A percentile compares a stretch with the other conserved stretches of the same genome.
phyloP scores from a whole-genome alignment of 2,888 invertebrate genomes.

The Pyralis farinalis region DNA sequence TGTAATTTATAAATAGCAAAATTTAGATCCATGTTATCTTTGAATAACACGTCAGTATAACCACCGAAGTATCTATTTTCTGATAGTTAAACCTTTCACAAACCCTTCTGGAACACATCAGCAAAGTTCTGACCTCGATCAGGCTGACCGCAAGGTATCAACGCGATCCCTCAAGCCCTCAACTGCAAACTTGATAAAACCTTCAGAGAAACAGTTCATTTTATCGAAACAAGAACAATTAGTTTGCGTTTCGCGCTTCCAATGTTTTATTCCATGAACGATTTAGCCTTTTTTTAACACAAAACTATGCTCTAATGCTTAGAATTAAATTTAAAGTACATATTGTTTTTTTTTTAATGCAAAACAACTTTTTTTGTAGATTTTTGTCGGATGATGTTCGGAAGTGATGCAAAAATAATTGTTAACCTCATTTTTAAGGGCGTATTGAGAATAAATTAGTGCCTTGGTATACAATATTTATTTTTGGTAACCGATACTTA shows the following conservation, averaged over 20 bases:
- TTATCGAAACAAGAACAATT: slow-evolving; percentile 59
- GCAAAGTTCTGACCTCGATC: slow-evolving; percentile 12
- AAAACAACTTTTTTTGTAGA: slow-evolving; percentile 52
- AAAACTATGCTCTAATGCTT: too few species aligned
- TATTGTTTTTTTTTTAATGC: too few species aligned
- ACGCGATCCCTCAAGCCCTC: slow-evolving; percentile 11
- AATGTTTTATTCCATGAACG: slow-evolving; percentile 48
- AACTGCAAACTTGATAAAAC: slow-evolving; percentile 17
- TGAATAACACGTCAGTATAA: slow-evolving; percentile 2
- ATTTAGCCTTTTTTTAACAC: too few species aligned
- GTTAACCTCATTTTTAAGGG: slow-evolving; percentile 43
- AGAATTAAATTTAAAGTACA: too few species aligned
- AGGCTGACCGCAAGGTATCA: slow-evolving; percentile 19
- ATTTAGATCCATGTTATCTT: too few species aligned
- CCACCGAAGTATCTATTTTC: slow-evolving; percentile 15
- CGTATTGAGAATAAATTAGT: too few species aligned
- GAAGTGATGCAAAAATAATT: slow-evolving; percentile 62
- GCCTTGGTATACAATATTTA: slow-evolving; percentile 13
- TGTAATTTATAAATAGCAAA: too few species aligned
- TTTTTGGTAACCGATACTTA: neutral
- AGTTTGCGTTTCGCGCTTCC: slow-evolving; percentile 56
- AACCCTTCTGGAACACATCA: slow-evolving; percentile 7
- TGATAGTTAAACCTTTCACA: slow-evolving; percentile 17
- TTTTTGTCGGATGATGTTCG: slow-evolving; percentile 55
- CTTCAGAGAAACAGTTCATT: slow-evolving; percentile 36